These are phyloP conservation scores for Esperia sulphurella DNA, from an alignment of 2,888 invertebrate genomes.

Conservation along the genomic window DNA sequence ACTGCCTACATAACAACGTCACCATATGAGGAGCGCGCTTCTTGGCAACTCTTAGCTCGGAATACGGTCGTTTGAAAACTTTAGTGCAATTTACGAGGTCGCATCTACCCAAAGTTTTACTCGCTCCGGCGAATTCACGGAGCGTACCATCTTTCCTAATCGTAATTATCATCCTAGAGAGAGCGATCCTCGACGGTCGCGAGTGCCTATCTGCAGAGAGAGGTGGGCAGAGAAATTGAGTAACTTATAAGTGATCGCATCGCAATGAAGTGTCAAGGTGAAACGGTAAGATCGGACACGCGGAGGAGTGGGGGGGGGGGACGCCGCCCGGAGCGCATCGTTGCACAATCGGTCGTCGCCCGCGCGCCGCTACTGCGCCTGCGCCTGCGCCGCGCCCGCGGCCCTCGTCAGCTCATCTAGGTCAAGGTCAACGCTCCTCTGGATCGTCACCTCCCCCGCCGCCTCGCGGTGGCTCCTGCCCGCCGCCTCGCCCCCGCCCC, in stretches of 20 bases:
- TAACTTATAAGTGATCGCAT: no score
- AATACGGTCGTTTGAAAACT: background rate
- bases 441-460: constrained; percentile 21
- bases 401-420: constrained; percentile 36
- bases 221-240: no score
- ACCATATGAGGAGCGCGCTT: no score
- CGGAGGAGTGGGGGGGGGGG: background rate
- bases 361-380: constrained; percentile 3
- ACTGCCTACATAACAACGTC: no score
- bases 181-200: background rate
- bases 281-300: background rate
- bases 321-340: constrained; percentile 26
- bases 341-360: constrained; percentile 31
- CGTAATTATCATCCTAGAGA: no score
- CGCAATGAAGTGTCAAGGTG: background rate
- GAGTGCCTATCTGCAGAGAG: no score
- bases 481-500: constrained; percentile 17
- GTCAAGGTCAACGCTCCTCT: constrained; percentile 64
- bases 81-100: background rate
- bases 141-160: background rate
- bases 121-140: background rate
- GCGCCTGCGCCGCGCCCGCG: constrained; percentile 23
- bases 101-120: background rate
- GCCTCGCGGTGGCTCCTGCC: constrained; percentile 21
- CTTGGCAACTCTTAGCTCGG: background rate